Conservation (phyloP, 2,888 invertebrate genomes). For the Noctua pronuba region DNA sequence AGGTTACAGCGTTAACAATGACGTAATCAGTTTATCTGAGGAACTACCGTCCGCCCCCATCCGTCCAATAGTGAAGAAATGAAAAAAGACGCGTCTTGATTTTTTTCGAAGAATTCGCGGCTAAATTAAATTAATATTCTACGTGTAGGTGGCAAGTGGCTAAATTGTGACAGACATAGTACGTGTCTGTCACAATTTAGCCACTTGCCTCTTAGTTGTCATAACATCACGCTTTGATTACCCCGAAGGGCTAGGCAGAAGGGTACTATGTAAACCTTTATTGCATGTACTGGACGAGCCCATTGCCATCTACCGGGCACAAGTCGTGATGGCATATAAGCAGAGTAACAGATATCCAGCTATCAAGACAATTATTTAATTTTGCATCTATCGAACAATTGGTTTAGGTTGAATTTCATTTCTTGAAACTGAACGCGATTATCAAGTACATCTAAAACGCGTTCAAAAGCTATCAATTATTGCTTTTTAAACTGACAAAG, state of each 20-base stretch:
- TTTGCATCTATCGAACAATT: background rate
- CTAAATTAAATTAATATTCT: background rate
- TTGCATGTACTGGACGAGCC: background rate
- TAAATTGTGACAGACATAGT: too few species aligned
- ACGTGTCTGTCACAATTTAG: background rate
- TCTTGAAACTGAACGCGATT: background rate
- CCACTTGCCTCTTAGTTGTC: background rate
- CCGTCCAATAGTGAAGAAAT: constrained; percentile 1
- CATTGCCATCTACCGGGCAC: background rate
- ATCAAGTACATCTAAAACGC: background rate
- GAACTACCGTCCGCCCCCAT: background rate
- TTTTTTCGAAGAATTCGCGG: constrained; percentile 1
- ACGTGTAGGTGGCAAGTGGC: too few species aligned
- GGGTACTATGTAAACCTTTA: background rate
- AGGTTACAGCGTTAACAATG: constrained; percentile 36
- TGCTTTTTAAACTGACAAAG: too few species aligned
- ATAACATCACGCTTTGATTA: too few species aligned
- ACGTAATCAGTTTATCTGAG: constrained; percentile 48
- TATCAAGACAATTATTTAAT: background rate
- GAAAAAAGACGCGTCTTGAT: background rate
- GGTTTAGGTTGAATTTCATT: background rate
- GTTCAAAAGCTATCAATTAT: background rate
- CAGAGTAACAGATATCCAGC: background rate
- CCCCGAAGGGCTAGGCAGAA: background rate
- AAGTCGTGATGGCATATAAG: background rate